Percentiles rank a stretch among this genome's conserved stretches.
Evolutionary conservation across 2,113 vertebrate species (phyloP).

Genomic region (Rhagologus leucostigma): DNA sequence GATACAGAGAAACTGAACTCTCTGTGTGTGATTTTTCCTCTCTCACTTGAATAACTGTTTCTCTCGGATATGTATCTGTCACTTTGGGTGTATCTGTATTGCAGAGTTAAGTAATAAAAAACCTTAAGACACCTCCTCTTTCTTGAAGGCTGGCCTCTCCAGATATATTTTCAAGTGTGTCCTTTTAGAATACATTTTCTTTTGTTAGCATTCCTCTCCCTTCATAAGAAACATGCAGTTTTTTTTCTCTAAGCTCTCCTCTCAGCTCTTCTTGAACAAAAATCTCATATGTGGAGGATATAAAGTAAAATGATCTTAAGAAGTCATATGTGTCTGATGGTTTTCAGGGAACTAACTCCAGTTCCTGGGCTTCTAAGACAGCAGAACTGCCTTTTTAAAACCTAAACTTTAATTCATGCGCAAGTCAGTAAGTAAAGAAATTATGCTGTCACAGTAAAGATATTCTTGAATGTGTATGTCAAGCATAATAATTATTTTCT

Average conservation of each 20-base stretch:
- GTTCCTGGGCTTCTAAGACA: neutral
- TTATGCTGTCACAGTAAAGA: neutral
- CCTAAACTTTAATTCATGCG: neutral
- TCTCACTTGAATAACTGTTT: neutral
- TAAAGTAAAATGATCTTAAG: neutral
- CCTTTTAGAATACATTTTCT: neutral
- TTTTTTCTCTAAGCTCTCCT: neutral
- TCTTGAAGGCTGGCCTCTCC: neutral
- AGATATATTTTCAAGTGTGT: neutral
- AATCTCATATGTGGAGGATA: neutral
- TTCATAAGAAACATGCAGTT: neutral
- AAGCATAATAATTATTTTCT: neutral
- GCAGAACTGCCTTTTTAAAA: neutral
- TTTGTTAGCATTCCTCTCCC: neutral
- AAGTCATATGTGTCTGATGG: neutral
- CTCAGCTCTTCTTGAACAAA: neutral
- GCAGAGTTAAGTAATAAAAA: neutral
- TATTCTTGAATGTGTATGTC: neutral
- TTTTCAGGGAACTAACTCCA: neutral
- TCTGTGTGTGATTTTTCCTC: neutral
- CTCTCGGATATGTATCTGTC: neutral
- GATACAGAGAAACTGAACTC: neutral
- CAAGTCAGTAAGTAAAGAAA: neutral
- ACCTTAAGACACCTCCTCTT: neutral
- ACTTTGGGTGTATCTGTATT: neutral